A percentile compares a stretch with the other conserved stretches of the same genome.
These are phyloP conservation scores for Strigamia crassipes DNA, from an alignment of 2,888 invertebrate genomes.

Conservation along the genomic window DNA sequence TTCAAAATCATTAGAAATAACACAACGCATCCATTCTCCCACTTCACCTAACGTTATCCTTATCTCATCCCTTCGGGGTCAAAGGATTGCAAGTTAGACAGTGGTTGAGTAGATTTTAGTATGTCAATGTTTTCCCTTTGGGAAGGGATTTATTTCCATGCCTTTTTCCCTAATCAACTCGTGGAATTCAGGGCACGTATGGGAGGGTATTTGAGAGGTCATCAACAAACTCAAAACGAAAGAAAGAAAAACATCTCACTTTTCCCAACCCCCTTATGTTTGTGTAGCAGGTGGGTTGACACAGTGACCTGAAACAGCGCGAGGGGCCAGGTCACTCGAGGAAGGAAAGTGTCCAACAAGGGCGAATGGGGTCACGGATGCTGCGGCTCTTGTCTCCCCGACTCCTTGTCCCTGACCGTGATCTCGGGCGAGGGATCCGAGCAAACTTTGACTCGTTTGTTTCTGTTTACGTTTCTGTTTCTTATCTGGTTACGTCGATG, in stretches of 20 bases:
- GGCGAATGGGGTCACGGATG: constrained; percentile 11
- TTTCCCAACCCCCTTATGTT: background rate
- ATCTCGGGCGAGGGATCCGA: background rate
- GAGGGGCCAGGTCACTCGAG: background rate
- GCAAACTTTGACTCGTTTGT: too few species aligned
- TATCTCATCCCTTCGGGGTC: too few species aligned
- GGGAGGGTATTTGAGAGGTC: background rate
- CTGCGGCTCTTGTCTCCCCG: background rate
- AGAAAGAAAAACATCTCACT: background rate
- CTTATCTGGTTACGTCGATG: background rate
- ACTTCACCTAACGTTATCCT: too few species aligned
- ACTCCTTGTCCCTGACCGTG: constrained; percentile 28
- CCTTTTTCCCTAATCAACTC: background rate
- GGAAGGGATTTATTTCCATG: background rate
- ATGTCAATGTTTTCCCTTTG: constrained; percentile 22
- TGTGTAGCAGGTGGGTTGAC: background rate
- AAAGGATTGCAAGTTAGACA: background rate
- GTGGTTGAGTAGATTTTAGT: constrained; percentile 14
- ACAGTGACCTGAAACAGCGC: constrained; percentile 1
- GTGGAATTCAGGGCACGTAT: background rate
- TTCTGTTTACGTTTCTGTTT: too few species aligned
- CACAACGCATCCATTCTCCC: too few species aligned
- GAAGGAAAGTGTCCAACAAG: constrained; percentile 19
- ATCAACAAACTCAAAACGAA: background rate
- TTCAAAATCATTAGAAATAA: too few species aligned